Evolutionary conservation across 2,797 vertebrate species (phyloP), one percentile per base, ranked within the genome.

Genomic region (Acanthurus tractus): DNA sequence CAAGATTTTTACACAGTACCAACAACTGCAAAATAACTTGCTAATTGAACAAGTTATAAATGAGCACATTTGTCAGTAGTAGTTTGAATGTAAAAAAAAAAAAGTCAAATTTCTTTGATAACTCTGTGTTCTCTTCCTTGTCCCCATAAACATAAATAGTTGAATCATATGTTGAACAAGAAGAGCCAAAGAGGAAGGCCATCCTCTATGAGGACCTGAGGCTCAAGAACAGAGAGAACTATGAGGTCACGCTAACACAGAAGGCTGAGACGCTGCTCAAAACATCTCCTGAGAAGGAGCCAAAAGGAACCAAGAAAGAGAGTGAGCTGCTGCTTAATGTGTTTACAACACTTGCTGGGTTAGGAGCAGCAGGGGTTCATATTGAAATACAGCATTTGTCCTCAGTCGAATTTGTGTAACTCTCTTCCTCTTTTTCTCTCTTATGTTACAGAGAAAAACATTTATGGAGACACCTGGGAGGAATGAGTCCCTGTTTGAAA

Each of bases 401-500:
- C 63, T 63, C 17, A 20, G 44, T 12, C 14, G 5, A 53, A 22
- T 40, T 29, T 3, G 45, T 15, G 52, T 18, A 8, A 15, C 13
- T 29, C 9, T 13, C 13, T 55, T 18, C 29, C 7, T 5, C 36
- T 50, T n/a, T 55, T 2, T 73, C 11, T 81, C 14, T 88, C 6
- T 83, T n/a, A 45, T 25, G 18, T 68, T 91, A 52, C 94, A 98
- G 97, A 57, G 54, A 98, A 98, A 89, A 99, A 98, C 86, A 93
- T 96, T 85, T 99, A 99, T 12, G 98, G 98, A 88, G 98, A 99
- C 82, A 56, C 95, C 58, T 99, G 96, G 97, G 98, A 99, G 22
- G 97, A 99, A 38, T 99, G 93, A 97, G 61, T 72, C 29, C n/a
- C 25, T 70, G 18, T 22, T 59, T 63, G 2, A 71, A 57, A 18